Evolutionary conservation across 2,797 vertebrate species (phyloP), one percentile per base, ranked within the genome.

Genomic region (Sebastes diploproa): DNA sequence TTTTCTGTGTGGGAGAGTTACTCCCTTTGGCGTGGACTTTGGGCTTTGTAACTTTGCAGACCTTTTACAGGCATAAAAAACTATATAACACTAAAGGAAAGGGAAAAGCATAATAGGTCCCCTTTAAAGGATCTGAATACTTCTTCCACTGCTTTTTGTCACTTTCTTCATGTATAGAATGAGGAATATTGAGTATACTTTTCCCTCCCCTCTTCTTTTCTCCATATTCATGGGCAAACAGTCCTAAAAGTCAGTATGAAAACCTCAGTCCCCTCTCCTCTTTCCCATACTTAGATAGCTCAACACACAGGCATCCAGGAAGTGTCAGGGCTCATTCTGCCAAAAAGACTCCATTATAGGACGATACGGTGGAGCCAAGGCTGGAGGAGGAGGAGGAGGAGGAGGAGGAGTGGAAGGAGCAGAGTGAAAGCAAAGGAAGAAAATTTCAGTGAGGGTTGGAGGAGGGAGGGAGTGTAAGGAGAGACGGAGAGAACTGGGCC

Each of bases 281-380:
- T 80, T 91, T 90, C 87, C 90, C 89, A 85, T 79, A 87, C 78
- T 83, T 73, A 82, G 89, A 87, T 80, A 90, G 84, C 87, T 94
- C 86, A 94, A 89, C 92, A 91, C 85, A 70, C 85, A 93, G 84
- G 86, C 90, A 94, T 94, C 91, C 91, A 92, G 91, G 91, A 94
- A 94, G 88, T 68, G 72, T 89, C 80, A 77, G 68, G 60, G 83
- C 85, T 78, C 22, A 77, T 89, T 89, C 81, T 74, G 84, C 91
- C 93, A 91, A 86, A 82, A 85, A 66, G 58, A 22, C 86, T 87
- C 81, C 86, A 84, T 85, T 83, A 88, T 73, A 65, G 72, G 77
- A 56, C 36, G 60, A 55, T 16, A 46, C 16, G 72, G 71, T 18
- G 56, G 58, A 73, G 72, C 75, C 63, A 81, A 72, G 83, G 77